Percentiles rank a stretch among this genome's conserved stretches.
phyloP scores from a whole-genome alignment of 2,797 vertebrate species.

The Oreonectes daqikongensis region DNA sequence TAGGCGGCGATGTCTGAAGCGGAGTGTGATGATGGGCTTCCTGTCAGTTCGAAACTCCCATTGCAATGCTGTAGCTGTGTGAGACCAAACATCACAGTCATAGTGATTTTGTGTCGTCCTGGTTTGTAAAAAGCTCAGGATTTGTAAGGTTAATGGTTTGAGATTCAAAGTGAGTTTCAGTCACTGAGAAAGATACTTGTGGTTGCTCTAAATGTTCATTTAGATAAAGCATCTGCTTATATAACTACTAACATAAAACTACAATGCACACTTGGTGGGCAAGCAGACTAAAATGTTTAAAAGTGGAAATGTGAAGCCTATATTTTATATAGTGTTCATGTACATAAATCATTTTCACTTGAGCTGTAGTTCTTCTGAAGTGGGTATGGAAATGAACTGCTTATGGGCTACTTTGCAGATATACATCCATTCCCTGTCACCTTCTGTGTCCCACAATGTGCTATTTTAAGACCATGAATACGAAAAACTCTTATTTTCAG shows the following conservation, averaged over 20 bases:
- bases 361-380: not conserved
- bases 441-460: too few species aligned
- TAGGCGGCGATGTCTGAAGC: slow-evolving; percentile 5
- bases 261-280: not conserved
- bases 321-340: too few species aligned
- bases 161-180: not conserved
- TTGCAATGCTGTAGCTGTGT: not conserved
- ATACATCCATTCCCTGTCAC: too few species aligned
- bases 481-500: too few species aligned
- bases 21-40: not conserved
- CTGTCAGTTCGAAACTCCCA: not conserved
- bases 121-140: not conserved
- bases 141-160: not conserved
- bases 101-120: too few species aligned
- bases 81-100: not conserved
- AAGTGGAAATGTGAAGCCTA: not conserved
- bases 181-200: too few species aligned
- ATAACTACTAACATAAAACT: not conserved
- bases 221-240: not conserved
- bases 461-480: too few species aligned
- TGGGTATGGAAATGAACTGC: not conserved
- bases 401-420: too few species aligned
- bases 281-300: not conserved
- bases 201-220: too few species aligned
- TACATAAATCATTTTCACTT: too few species aligned